A percentile compares a stretch with the other conserved stretches of the same genome.
Conservation (phyloP, 2,797 vertebrate species). For the Protosalanx chinensis region DNA sequence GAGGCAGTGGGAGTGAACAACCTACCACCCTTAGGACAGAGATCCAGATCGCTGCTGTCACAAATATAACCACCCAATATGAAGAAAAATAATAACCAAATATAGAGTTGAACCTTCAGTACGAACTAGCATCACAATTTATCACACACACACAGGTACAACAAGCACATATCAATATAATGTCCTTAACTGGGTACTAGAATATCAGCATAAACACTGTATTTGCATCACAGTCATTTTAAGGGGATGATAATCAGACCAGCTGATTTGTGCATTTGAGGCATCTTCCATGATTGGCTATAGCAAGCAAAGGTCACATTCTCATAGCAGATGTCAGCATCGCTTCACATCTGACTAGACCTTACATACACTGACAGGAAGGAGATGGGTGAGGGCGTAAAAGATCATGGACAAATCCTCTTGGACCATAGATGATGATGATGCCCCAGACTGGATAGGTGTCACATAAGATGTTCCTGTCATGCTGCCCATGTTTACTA, state of each 20-base stretch:
- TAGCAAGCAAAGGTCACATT: too few species aligned
- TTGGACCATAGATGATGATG: constrained; percentile 1
- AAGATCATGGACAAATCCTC: not conserved
- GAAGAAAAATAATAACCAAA: constrained; percentile 60
- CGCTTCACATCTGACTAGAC: too few species aligned
- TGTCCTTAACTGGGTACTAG: not conserved
- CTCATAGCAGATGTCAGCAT: too few species aligned
- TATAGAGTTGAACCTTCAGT: constrained; percentile 66
- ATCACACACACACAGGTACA: not conserved
- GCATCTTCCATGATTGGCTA: constrained; percentile 26
- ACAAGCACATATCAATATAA: not conserved
- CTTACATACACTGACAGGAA: too few species aligned
- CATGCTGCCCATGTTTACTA: too few species aligned
- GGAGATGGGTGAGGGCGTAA: too few species aligned
- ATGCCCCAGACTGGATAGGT: not conserved
- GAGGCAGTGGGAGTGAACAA: constrained; percentile 43
- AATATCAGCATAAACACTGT: not conserved
- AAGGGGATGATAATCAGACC: not conserved
- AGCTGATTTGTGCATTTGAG: constrained; percentile 26
- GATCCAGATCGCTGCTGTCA: constrained; percentile 55
- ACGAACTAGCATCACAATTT: constrained; percentile 52
- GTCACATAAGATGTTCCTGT: not conserved
- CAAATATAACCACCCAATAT: constrained; percentile 70
- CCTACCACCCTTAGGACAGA: constrained; percentile 46
- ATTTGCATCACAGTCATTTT: constrained; percentile 53